These are phyloP conservation scores for Imbricaverruca yamaguchii DNA, from an alignment of 2,888 invertebrate genomes.

Conservation along the genomic window DNA sequence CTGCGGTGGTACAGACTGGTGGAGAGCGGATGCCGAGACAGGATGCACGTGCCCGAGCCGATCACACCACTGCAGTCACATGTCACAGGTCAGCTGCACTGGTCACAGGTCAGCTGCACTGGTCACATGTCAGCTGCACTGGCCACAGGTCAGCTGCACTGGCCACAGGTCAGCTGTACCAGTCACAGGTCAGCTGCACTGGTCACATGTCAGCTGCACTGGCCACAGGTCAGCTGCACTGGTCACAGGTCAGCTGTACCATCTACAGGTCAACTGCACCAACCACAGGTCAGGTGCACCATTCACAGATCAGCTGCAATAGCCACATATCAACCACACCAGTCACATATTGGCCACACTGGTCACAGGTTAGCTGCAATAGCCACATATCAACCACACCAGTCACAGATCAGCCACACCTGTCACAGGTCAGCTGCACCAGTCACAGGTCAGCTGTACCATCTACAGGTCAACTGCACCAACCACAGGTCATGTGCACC, in stretches of 20 bases:
- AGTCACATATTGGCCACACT: no score
- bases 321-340: no score
- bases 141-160: conserved; percentile 87
- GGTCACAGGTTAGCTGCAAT: no score
- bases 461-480: no score
- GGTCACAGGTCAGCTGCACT: no score
- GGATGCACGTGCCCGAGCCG: conserved; percentile 81
- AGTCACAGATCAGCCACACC: background rate
- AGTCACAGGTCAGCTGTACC: no score
- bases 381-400: no score
- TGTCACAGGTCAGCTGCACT: background rate
- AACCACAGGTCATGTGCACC: no score
- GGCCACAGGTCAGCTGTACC: conserved; percentile 41
- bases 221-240: background rate
- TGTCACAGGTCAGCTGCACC: background rate
- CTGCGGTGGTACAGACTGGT: conserved; percentile 87
- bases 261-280: no score
- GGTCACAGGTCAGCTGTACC: no score
- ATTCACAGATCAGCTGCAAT: no score
- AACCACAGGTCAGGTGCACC: no score
- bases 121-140: conserved; percentile 41
- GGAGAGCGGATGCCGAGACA: conserved; percentile 72
- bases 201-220: background rate
- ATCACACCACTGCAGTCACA: conserved; percentile 64
- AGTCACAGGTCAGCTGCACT: background rate